Conservation (phyloP, 2,888 invertebrate genomes). For the Noctua fimbriata region DNA sequence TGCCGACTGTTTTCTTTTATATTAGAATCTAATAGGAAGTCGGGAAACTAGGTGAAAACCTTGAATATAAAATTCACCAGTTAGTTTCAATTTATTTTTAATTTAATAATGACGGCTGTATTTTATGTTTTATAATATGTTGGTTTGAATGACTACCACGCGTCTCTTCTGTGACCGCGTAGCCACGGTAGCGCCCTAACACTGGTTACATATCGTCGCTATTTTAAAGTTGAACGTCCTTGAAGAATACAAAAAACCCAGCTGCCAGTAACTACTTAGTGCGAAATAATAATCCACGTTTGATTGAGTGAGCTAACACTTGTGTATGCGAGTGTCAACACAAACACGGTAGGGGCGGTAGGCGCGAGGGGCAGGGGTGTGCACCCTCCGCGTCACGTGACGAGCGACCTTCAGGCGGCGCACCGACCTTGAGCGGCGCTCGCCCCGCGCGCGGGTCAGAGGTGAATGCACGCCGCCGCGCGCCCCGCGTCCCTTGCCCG, state of each 20-base stretch:
- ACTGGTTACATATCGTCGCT: background rate
- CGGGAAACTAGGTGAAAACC: slow-evolving; percentile 45
- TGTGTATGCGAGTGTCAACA: slow-evolving; percentile 75
- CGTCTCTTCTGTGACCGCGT: no score
- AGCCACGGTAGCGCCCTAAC: no score
- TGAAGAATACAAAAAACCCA: background rate
- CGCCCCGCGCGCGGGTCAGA: slow-evolving; percentile 90
- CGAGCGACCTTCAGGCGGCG: slow-evolving; percentile 89
- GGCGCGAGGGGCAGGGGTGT: slow-evolving; percentile 80
- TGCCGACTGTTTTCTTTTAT: slow-evolving; percentile 33
- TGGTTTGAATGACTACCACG: background rate
- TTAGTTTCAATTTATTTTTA: slow-evolving; percentile 8
- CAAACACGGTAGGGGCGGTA: slow-evolving; percentile 72
- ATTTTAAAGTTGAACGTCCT: slow-evolving; percentile 2
- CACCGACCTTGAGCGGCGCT: slow-evolving; percentile 89
- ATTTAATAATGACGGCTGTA: slow-evolving; percentile 1
- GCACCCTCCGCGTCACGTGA: slow-evolving; percentile 89
- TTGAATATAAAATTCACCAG: slow-evolving; percentile 39
- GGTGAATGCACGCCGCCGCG: slow-evolving; percentile 87
- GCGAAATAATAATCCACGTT: slow-evolving; percentile 22
- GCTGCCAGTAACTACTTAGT: background rate
- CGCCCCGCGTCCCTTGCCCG: slow-evolving; percentile 74
- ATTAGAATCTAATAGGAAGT: slow-evolving; percentile 55
- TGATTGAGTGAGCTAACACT: slow-evolving; percentile 61
- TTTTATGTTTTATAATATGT: background rate